Evolutionary conservation across 2,888 invertebrate genomes (phyloP).

Genomic region (Drosophila falleni): DNA sequence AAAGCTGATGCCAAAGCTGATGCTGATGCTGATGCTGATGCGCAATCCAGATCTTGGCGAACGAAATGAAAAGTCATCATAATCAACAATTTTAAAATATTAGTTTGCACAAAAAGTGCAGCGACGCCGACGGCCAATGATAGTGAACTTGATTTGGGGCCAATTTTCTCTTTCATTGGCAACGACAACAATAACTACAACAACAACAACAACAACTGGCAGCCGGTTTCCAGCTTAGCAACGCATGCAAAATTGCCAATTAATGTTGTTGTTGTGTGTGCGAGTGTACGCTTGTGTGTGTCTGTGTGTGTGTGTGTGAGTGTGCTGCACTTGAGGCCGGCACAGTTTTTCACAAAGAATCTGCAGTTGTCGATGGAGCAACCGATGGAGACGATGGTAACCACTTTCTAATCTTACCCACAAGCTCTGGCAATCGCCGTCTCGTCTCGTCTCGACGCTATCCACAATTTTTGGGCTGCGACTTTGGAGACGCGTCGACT

Average conservation of each 20-base stretch:
- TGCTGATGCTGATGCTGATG: conserved; percentile 45
- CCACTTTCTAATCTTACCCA: conserved; percentile 72
- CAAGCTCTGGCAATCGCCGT: conserved; percentile 50
- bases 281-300: conserved; percentile 19
- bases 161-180: conserved; percentile 75
- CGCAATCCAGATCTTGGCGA: conserved; percentile 61
- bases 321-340: conserved; percentile 36
- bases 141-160: conserved; percentile 72
- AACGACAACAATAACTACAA: conserved; percentile 7
- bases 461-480: conserved; percentile 55
- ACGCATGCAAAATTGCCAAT: conserved; percentile 70
- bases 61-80: conserved; percentile 74
- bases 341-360: conserved; percentile 65
- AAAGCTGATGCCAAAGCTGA: conserved; percentile 1
- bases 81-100: conserved; percentile 73
- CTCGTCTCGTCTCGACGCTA: conserved; percentile 21
- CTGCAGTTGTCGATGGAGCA: conserved; percentile 42
- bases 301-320: conserved; percentile 20
- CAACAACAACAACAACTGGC: conserved; percentile 9
- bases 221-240: conserved; percentile 44
- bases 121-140: conserved; percentile 57
- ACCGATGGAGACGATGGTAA: conserved; percentile 34
- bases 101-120: conserved; percentile 63
- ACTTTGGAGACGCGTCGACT: conserved; percentile 52
- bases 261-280: conserved; percentile 43